These are phyloP conservation scores for Rhea americana DNA, from an alignment of 2,113 vertebrate genomes.

Conservation along the genomic window DNA sequence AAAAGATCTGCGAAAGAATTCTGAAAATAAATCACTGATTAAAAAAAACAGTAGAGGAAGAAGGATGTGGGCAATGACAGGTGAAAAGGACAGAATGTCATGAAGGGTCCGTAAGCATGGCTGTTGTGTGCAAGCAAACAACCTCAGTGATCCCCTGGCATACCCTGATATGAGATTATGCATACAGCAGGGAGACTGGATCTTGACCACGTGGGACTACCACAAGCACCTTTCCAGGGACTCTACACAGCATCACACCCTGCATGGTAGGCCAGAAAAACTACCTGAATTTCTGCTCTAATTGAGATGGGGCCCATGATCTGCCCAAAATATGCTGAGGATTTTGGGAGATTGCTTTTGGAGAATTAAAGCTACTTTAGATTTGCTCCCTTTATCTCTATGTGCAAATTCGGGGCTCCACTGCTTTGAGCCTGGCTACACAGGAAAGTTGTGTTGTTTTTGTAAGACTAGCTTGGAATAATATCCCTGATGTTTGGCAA, in stretches of 20 bases:
- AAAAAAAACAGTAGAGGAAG: neutral
- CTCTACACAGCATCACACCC: neutral
- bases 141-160: neutral
- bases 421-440: rapidly evolving
- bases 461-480: neutral
- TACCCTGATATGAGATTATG: neutral
- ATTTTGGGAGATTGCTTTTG: neutral
- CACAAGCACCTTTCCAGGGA: neutral
- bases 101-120: neutral
- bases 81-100: neutral
- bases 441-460: neutral
- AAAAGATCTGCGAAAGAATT: neutral
- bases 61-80: neutral
- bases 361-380: neutral
- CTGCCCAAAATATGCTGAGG: neutral
- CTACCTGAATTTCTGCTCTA: neutral
- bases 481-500: no score
- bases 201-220: rapidly evolving
- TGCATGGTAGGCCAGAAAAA: neutral
- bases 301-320: neutral
- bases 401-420: neutral
- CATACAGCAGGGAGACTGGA: neutral
- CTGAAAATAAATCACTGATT: neutral
- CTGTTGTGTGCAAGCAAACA: neutral
- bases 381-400: neutral